Base-by-base conservation (phyloP, 2,888 invertebrate genomes). In the Rhamphomyia laevipes region DNA sequence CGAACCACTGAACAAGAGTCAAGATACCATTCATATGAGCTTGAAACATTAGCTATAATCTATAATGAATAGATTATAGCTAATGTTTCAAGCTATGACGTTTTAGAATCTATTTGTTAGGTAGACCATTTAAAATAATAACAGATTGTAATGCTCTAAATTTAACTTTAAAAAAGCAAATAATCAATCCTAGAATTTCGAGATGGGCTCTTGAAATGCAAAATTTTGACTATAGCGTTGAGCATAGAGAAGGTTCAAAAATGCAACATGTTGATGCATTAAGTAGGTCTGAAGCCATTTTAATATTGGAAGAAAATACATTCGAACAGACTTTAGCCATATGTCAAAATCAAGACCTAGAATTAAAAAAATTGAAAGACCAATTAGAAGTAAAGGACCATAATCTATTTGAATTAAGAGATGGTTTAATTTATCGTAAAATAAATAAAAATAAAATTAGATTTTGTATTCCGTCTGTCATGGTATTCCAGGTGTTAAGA, bases 1-100 rank as follows among this genome's bases (percentile, higher is more conserved):
- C 47, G 58, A 46, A 58, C 59, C 1, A 54, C 58, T 3, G 48
- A 47, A 7, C 23, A 48, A 2, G 59, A 62, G 42, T 37, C 55
- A n/a, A 53, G 56, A 41, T 59, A 55, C 44, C 58, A 60, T 45
- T 57, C 57, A 43, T 62, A 53, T 51, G 61, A 62, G 43, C 48
- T 64, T 9, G 61, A 63, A 54, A 56, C 55, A 1, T 45, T 61
- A 27, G 55, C 59, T 1, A 57, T 61, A 9, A 51, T 61, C 38
- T 58, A 61, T 49, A 51, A 60, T n/a, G n/a, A n/a, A n/a, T n/a
- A n/a, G n/a, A n/a, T n/a, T n/a, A n/a, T 52, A 13, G 17, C 50
- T 9, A 13, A 54, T 5, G 51, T 52, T 38, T 50, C 46, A 37
- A 52, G 51, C 45, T 50, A 52, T 1, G 48, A 54, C 17, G 53